phyloP scores from a whole-genome alignment of 2,888 invertebrate species.

The Bombylius major region DNA sequence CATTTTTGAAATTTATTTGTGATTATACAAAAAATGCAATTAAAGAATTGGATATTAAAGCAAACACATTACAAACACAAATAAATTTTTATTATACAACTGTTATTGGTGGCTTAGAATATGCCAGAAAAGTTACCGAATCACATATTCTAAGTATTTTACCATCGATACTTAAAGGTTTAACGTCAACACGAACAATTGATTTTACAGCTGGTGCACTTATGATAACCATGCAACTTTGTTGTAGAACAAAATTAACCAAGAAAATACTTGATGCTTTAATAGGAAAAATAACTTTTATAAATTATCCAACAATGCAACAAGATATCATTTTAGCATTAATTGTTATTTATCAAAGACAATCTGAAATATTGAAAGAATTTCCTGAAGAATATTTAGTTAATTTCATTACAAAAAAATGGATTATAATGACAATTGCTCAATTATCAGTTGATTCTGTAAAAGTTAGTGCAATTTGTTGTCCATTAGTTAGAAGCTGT shows the following conservation, averaged over 20 bases:
- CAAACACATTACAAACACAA: conserved; percentile 51
- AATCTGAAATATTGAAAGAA: conserved; percentile 37
- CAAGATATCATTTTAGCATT: conserved; percentile 52
- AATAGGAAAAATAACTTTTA: conserved; percentile 44
- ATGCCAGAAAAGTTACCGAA: conserved; percentile 43
- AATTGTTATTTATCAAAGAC: conserved; percentile 56
- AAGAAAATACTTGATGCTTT: conserved; percentile 45
- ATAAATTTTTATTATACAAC: conserved; percentile 72
- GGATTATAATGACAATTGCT: conserved; percentile 40
- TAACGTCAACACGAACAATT: conserved; percentile 46
- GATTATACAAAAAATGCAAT: conserved; percentile 45
- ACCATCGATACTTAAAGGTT: conserved; percentile 56
- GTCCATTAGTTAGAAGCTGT: conserved; percentile 43
- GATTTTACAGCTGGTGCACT: conserved; percentile 65
- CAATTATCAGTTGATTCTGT: conserved; percentile 43
- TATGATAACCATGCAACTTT: conserved; percentile 58
- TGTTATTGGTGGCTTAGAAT: conserved; percentile 56
- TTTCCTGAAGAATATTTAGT: conserved; percentile 43
- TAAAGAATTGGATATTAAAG: conserved; percentile 44
- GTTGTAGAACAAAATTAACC: conserved; percentile 49
- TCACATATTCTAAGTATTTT: conserved; percentile 54
- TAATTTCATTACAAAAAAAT: conserved; percentile 38
- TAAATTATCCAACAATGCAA: conserved; percentile 40
- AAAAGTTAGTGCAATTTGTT: conserved; percentile 44
- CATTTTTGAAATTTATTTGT: conserved; percentile 51